Evolutionary conservation across 2,113 vertebrate genomes (phyloP).

Genomic region (Clarias macrocephalus): DNA sequence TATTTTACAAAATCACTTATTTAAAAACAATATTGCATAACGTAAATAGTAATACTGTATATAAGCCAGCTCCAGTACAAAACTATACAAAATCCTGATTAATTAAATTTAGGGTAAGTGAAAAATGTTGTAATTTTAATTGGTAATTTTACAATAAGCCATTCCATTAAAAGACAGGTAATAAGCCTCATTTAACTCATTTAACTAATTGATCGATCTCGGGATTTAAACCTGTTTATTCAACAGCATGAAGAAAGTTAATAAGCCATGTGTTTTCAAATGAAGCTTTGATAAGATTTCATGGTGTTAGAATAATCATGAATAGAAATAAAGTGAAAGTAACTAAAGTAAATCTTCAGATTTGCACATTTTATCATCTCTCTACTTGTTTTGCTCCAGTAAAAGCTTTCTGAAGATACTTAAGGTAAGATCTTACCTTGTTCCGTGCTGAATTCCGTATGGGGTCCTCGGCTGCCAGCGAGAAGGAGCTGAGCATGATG

Average conservation of each 20-base stretch:
- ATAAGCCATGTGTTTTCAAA: background rate
- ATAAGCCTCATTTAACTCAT: background rate
- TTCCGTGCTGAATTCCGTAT: conserved; percentile 95
- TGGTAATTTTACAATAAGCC: background rate
- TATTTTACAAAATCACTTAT: background rate
- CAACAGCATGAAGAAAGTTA: background rate
- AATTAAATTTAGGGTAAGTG: background rate
- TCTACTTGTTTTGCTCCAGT: background rate
- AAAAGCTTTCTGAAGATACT: background rate
- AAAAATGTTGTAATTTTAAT: background rate
- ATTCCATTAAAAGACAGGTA: background rate
- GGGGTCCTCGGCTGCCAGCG: conserved; percentile 94
- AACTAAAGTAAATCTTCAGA: background rate
- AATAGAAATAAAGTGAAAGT: background rate
- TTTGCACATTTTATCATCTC: background rate
- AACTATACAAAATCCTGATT: background rate
- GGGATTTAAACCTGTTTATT: background rate
- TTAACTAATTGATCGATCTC: background rate
- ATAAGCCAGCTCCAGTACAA: background rate
- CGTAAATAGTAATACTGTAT: background rate
- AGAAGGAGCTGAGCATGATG: conserved; percentile 99
- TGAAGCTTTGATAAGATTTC: background rate
- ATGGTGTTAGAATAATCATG: background rate
- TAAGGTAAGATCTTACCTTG: conserved; percentile 78
- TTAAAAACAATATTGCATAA: background rate